Base-by-base conservation (phyloP, 35 echinoderm and acorn worm genomes). In the Apostichopus parvimensis region DNA sequence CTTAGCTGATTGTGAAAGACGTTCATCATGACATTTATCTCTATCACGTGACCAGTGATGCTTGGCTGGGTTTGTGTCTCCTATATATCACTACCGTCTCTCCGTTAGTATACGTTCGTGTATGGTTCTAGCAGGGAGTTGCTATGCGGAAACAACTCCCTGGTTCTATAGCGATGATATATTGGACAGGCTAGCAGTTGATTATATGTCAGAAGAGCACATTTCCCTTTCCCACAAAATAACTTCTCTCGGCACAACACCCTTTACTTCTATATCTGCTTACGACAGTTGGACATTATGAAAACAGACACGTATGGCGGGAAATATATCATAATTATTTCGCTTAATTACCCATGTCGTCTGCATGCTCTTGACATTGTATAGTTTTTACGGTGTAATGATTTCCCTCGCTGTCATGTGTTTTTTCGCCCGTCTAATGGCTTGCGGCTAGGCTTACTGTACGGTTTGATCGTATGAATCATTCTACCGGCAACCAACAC, bases 301-400 rank as follows among this genome's bases (percentile, higher is more conserved):
- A 68, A 68, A 68, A 68, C 64, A 68, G 64, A 68, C 64, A 68
- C 9, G 64, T 68, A 20, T 75, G 71, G n/a, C 71, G 71, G 71
- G 20, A 75, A 75, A 22, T 22, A 22, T 75, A 75, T 75, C 71
- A 75, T 6, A 75, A 75, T 75, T 75, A 75, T 75, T 75, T 75
- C 71, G 20, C 71, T 75, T 75, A 75, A 75, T 75, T 75, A 20
- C 15, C 71, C 71, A 7, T 22, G 15, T 75, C 17, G n/a, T 22
- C 11, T 18, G 11, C 18, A 18, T 75, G 71, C 71, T 14, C 15
- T 75, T 75, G 71, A 75, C 71, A 75, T 7, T 7, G 71, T 20
- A 22, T 75, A n/a, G 13, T 18, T 75, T 75, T 75, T 75, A 22
- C 71, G 17, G 13, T 18, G 4, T n/a, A 18, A 6, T 20, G 71